A percentile compares a stretch with the other conserved stretches of the same genome.
These are phyloP conservation scores for Lutraria lutraria DNA, from an alignment of 2,888 invertebrate species.

Conservation along the genomic window DNA sequence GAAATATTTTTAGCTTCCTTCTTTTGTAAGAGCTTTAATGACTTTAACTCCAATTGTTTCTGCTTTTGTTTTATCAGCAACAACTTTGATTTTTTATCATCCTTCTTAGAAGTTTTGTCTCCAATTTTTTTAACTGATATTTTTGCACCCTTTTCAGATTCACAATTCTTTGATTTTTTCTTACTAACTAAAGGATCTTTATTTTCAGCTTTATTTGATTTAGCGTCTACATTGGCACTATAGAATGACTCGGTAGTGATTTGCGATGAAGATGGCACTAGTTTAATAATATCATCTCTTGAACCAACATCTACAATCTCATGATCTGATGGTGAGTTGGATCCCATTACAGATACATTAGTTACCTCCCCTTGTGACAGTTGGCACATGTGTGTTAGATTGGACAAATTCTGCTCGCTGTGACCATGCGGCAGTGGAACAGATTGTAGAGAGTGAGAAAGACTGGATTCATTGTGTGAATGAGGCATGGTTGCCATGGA, in stretches of 20 bases:
- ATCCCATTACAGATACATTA: slow-evolving; percentile 52
- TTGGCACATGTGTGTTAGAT: slow-evolving; percentile 54
- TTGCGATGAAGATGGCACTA: slow-evolving; percentile 23
- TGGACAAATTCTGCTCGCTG: slow-evolving; percentile 41
- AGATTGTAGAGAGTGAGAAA: slow-evolving; percentile 47
- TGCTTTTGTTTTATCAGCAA: slow-evolving; percentile 42
- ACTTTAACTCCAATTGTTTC: slow-evolving; percentile 35
- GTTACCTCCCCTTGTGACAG: slow-evolving; percentile 64
- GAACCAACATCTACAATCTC: slow-evolving; percentile 70
- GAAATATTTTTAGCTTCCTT: slow-evolving; percentile 11
- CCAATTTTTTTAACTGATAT: neutral
- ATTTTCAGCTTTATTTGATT: slow-evolving; percentile 7
- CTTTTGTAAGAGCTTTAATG: slow-evolving; percentile 12
- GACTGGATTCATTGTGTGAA: slow-evolving; percentile 61
- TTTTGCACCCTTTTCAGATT: slow-evolving; percentile 9
- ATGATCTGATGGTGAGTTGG: slow-evolving; percentile 63
- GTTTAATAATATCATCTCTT: slow-evolving; percentile 57
- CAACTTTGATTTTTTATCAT: slow-evolving; percentile 42
- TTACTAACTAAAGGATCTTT: slow-evolving; percentile 25
- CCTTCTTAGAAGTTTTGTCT: neutral
- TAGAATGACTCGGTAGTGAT: neutral
- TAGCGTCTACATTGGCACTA: slow-evolving; percentile 29
- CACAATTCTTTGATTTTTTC: slow-evolving; percentile 20
- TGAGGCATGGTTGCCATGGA: slow-evolving; percentile 62
- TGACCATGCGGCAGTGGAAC: slow-evolving; percentile 46